Evolutionary conservation across 2,888 invertebrate genomes (phyloP).

Genomic region (Alsophila aescularia): DNA sequence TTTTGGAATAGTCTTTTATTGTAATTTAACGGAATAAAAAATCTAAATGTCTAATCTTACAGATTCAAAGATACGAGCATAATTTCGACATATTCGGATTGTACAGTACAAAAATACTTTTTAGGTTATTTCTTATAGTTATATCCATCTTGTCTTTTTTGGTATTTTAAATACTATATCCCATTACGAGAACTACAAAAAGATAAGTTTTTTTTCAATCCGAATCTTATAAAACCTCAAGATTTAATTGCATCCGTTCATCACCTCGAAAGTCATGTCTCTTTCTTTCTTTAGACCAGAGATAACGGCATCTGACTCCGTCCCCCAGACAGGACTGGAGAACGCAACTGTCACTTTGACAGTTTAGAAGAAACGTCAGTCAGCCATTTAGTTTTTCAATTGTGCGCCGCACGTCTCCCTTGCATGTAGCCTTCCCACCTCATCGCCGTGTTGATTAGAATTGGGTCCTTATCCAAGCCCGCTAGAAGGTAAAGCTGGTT

Average conservation of each 20-base stretch:
- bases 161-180: constrained; percentile 18
- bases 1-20: constrained; percentile 9
- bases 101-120: constrained; percentile 14
- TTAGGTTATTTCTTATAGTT: constrained; percentile 4
- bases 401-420: constrained; percentile 97
- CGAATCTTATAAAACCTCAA: not conserved
- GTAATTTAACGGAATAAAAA: not conserved
- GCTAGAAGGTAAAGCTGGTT: constrained; percentile 96
- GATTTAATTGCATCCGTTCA: constrained; percentile 1
- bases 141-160: constrained; percentile 17
- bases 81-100: not conserved
- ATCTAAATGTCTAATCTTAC: not conserved
- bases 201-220: not conserved
- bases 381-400: constrained; percentile 80
- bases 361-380: constrained; percentile 22
- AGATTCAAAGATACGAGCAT: not conserved
- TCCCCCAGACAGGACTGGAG: constrained; percentile 27
- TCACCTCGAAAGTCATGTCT: constrained; percentile 18
- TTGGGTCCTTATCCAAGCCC: constrained; percentile 92
- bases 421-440: constrained; percentile 98
- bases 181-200: not conserved
- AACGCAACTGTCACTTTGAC: constrained; percentile 21
- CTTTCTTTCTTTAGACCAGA: not conserved
- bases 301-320: constrained; percentile 10
- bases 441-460: constrained; percentile 93